Conservation (phyloP, 1,140 invertebrate species). For the Drosophila ercepeae region DNA sequence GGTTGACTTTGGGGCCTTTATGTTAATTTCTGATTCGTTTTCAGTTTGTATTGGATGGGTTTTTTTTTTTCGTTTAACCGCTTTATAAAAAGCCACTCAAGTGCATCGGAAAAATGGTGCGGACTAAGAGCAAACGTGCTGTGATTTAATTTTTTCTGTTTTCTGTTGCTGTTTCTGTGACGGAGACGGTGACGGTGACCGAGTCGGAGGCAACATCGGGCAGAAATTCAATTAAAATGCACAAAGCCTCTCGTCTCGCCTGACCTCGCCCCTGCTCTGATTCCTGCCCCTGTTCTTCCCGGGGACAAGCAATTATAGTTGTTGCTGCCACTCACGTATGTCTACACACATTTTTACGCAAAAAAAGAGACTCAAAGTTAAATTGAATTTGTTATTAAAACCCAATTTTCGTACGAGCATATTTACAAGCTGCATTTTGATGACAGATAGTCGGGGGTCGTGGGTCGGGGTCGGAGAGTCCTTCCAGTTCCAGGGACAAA, state of each 20-base stretch:
- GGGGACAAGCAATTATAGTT: slow-evolving; percentile 54
- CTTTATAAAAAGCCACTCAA: slow-evolving; percentile 76
- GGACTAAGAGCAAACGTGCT: slow-evolving; percentile 48
- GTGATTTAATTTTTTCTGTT: slow-evolving; percentile 72
- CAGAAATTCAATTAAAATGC: slow-evolving; percentile 78
- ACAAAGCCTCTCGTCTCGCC: slow-evolving; percentile 70
- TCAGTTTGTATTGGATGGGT: slow-evolving; percentile 25
- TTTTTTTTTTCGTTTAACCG: slow-evolving; percentile 37
- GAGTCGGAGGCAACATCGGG: slow-evolving; percentile 5
- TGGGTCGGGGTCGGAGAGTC: too few relatives aligned
- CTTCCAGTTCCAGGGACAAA: not conserved
- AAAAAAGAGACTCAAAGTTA: slow-evolving; percentile 67
- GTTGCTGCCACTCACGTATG: slow-evolving; percentile 48
- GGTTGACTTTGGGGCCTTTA: slow-evolving; percentile 58
- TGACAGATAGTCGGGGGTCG: too few relatives aligned
- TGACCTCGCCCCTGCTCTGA: slow-evolving; percentile 3
- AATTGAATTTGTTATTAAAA: slow-evolving; percentile 78
- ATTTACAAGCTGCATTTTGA: slow-evolving; percentile 53
- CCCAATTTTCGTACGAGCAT: slow-evolving; percentile 43
- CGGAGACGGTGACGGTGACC: slow-evolving; percentile 21
- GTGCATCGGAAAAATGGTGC: slow-evolving; percentile 50
- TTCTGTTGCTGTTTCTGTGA: too few relatives aligned
- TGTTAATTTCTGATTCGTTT: slow-evolving; percentile 73
- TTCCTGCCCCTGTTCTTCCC: not conserved
- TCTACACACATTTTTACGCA: too few relatives aligned